A percentile compares a stretch with the other conserved stretches of the same genome.
These are phyloP conservation scores for Halyomorpha halys DNA, from an alignment of 1,140 invertebrate genomes.

Conservation along the genomic window DNA sequence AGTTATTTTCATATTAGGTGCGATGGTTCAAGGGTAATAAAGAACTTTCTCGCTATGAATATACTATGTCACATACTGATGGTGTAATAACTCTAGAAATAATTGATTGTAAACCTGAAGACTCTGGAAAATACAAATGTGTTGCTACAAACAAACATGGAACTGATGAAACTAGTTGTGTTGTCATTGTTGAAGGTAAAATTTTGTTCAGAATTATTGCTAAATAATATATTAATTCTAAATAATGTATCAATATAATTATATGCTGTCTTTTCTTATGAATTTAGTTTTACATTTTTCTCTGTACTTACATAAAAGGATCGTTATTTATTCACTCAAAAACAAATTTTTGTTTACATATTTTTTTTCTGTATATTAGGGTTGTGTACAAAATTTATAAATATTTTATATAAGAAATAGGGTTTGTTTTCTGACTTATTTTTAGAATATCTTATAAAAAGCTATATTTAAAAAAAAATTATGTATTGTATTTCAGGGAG, in stretches of 20 bases:
- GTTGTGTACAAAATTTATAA: too few species aligned
- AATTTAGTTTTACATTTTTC: not conserved
- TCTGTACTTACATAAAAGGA: not conserved
- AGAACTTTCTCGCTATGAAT: conserved; percentile 83
- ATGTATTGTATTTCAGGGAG: conserved; percentile 44
- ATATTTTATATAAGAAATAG: not conserved
- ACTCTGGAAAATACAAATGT: conserved; percentile 93
- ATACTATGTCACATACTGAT: conserved; percentile 76
- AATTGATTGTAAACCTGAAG: conserved; percentile 80
- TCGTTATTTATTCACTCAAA: not conserved
- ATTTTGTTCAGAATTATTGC: too few species aligned
- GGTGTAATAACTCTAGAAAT: conserved; percentile 97
- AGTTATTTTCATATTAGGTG: conserved; percentile 38
- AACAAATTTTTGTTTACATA: conserved; percentile 13
- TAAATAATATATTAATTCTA: too few species aligned
- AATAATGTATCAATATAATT: conserved; percentile 8
- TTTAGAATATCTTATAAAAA: conserved; percentile 2
- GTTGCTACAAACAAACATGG: conserved; percentile 86
- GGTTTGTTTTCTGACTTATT: too few species aligned
- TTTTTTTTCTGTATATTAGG: conserved; percentile 8
- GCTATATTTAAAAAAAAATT: not conserved
- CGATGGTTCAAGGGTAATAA: conserved; percentile 86
- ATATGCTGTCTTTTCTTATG: not conserved
- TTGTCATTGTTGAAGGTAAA: conserved; percentile 93
- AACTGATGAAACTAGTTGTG: conserved; percentile 85